Evolutionary conservation across 2,888 invertebrate species (phyloP).

Genomic region (Hyles lineata): DNA sequence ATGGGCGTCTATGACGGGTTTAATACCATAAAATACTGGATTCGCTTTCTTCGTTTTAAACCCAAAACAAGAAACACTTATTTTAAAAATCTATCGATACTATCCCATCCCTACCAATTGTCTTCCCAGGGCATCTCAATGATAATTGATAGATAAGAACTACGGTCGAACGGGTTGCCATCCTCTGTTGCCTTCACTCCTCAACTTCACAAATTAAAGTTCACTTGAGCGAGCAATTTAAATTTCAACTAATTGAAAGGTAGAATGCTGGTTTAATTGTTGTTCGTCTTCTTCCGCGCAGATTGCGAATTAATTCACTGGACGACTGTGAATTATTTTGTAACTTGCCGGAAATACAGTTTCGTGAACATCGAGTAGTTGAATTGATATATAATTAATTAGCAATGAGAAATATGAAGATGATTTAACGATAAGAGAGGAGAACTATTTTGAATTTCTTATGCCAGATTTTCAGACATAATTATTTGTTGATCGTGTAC

Average conservation of each 20-base stretch:
- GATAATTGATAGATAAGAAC: constrained; percentile 65
- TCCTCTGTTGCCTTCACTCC: constrained; percentile 1
- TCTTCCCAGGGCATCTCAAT: constrained; percentile 32
- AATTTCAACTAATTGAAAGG: constrained; percentile 10
- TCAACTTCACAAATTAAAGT: not conserved
- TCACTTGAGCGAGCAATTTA: not conserved
- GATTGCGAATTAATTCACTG: not conserved
- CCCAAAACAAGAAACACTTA: not conserved
- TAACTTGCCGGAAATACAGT: too few relatives aligned
- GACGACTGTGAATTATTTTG: not conserved
- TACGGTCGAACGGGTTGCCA: constrained; percentile 46
- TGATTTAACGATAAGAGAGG: too few relatives aligned
- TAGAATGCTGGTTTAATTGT: not conserved
- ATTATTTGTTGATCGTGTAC: too few relatives aligned
- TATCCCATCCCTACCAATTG: constrained; percentile 12
- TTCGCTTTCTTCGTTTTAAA: too few relatives aligned
- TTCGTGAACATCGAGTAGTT: too few relatives aligned
- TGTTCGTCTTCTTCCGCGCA: not conserved
- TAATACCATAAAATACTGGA: too few relatives aligned
- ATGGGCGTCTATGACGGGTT: too few relatives aligned
- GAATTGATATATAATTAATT: too few relatives aligned
- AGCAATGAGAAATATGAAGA: too few relatives aligned
- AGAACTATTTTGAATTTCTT: too few relatives aligned
- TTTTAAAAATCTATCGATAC: constrained; percentile 22
- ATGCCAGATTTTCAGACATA: too few relatives aligned